Evolutionary conservation across 2,113 vertebrate species (phyloP).

Genomic region (Pseudorectes ferrugineus): DNA sequence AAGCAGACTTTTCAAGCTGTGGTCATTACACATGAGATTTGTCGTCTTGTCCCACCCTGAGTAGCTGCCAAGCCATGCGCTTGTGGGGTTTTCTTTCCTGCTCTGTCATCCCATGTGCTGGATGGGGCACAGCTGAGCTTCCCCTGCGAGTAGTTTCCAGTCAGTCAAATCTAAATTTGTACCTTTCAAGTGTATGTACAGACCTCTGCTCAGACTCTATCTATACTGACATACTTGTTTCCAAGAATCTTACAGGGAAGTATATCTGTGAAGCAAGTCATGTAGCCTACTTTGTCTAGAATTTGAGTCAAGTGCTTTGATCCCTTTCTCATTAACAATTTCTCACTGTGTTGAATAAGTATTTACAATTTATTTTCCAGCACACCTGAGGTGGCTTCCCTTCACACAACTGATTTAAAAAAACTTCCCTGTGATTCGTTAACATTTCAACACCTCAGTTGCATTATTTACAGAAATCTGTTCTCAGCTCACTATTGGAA

Average conservation of each 20-base stretch:
- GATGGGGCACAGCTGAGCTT: not conserved
- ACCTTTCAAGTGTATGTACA: not conserved
- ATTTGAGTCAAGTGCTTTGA: not conserved
- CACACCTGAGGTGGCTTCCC: not conserved
- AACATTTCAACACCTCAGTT: not conserved
- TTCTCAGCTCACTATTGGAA: not conserved
- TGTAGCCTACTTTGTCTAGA: not conserved
- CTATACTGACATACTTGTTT: not conserved
- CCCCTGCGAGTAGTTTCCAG: fast-evolving
- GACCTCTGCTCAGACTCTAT: not conserved
- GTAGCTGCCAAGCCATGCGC: not conserved
- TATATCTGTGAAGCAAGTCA: not conserved
- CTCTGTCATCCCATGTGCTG: not conserved
- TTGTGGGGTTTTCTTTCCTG: not conserved
- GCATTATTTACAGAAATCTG: not conserved
- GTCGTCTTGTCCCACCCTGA: not conserved
- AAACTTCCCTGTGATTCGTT: not conserved
- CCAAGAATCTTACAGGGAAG: not conserved
- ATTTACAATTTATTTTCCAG: slow-evolving; percentile 8
- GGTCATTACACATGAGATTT: not conserved
- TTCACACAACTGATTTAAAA: not conserved
- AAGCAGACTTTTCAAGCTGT: not conserved
- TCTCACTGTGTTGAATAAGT: slow-evolving; percentile 10
- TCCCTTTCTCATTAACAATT: not conserved
- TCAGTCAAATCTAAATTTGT: not conserved